Base-by-base conservation (phyloP, 2,797 vertebrate species). In the Muraenolepis orangiensis region DNA sequence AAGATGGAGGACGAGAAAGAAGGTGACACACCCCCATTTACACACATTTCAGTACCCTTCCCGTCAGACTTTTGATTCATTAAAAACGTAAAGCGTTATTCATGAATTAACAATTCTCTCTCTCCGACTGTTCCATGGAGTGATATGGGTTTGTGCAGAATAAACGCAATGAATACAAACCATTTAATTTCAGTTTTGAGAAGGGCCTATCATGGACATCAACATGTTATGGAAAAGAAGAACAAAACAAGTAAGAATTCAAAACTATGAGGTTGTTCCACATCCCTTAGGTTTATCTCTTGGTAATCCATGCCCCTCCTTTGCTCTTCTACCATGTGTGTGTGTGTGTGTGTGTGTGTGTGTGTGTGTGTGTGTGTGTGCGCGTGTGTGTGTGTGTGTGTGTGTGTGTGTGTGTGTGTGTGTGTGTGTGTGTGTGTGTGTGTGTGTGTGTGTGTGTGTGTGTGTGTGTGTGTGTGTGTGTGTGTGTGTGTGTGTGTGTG, bases 331-430 rank as follows among this genome's bases (percentile, higher is more conserved):
- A 23, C 57, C 10, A 13, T 31, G 28, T 31, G 66, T 57, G 71
- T 61, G 23, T 61, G 71, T n/a, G 34, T 18, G 71, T 72, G 71
- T 40, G 40, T 57, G 38, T 66, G 64, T 66, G 64, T 66, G 26
- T 66, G 64, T 66, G 61, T 64, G 61, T 64, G 20, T 64, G 34
- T 20, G 26, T 61, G 73, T 69, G 66, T 74, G 73, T 61, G 32
- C 70, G 31, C 61, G 67, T 32, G n/a, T 38, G 20, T 18, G 29
- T 51, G 46, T 73, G 31, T 26, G 67, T 11, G 23, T 28, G 12
- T 16, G 32, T 38, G 57, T 20, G 26, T n/a, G n/a, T n/a, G n/a
- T n/a, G n/a, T n/a, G n/a, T n/a, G n/a, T n/a, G n/a, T n/a, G n/a
- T n/a, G n/a, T n/a, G n/a, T n/a, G n/a, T n/a, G n/a, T n/a, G n/a